A percentile compares a stretch with the other conserved stretches of the same genome.
Evolutionary conservation across 2,888 invertebrate genomes (phyloP).

Genomic region (Spodoptera picta): DNA sequence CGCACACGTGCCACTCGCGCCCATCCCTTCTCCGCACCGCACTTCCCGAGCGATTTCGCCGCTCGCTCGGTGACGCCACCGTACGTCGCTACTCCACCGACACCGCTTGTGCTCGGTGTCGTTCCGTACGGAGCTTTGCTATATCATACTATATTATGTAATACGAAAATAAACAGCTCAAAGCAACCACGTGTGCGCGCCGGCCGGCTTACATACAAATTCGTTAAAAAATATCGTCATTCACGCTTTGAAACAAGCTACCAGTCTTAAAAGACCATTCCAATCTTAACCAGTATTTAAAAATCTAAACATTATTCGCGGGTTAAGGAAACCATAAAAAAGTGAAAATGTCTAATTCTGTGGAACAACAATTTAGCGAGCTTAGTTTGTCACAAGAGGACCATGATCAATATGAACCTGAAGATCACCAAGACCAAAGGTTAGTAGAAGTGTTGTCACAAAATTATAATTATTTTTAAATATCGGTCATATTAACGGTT

Average conservation of each 20-base stretch:
- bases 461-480: background rate
- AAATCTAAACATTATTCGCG: slow-evolving; percentile 43
- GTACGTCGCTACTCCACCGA: slow-evolving; percentile 52
- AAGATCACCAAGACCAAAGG: slow-evolving; percentile 89
- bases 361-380: slow-evolving; percentile 92
- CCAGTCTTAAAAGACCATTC: slow-evolving; percentile 45
- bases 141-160: slow-evolving; percentile 74
- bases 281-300: slow-evolving; percentile 54
- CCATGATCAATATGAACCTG: slow-evolving; percentile 92
- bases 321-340: slow-evolving; percentile 35
- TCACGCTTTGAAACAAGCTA: slow-evolving; percentile 36
- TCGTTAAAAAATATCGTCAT: slow-evolving; percentile 29
- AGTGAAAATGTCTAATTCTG: slow-evolving; percentile 82
- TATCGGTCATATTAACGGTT: too few relatives aligned
- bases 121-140: slow-evolving; percentile 57
- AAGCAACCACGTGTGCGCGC: slow-evolving; percentile 79
- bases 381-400: slow-evolving; percentile 91
- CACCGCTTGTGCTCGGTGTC: slow-evolving; percentile 57
- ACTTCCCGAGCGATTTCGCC: slow-evolving; percentile 66
- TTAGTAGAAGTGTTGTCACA: slow-evolving; percentile 68
- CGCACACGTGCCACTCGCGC: slow-evolving; percentile 79
- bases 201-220: slow-evolving; percentile 53
- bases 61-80: slow-evolving; percentile 68
- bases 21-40: slow-evolving; percentile 70
- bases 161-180: slow-evolving; percentile 78